Evolutionary conservation across 2,113 vertebrate genomes (phyloP).

Genomic region (Patagioenas fasciata): DNA sequence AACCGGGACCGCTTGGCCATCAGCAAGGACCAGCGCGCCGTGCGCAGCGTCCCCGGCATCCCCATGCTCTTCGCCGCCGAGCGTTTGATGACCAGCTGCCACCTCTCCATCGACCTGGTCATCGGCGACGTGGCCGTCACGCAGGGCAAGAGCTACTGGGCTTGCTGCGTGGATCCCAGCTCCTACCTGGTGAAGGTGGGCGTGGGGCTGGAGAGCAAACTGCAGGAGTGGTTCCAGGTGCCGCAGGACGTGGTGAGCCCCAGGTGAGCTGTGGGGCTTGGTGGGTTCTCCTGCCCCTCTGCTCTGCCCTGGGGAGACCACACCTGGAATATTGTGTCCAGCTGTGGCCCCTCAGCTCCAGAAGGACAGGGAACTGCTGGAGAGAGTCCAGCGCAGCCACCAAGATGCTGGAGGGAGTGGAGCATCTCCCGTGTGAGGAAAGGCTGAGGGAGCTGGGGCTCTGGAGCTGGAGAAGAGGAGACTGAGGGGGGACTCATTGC

Average conservation of each 20-base stretch:
- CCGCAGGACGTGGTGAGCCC: slow-evolving; percentile 77
- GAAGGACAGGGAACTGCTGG: no score
- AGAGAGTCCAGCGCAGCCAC: no score
- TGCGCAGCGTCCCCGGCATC: slow-evolving; percentile 90
- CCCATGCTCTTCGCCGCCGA: slow-evolving; percentile 86
- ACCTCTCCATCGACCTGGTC: slow-evolving; percentile 91
- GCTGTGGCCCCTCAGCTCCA: no score
- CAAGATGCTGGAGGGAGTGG: no score
- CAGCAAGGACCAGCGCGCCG: slow-evolving; percentile 91
- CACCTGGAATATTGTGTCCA: no score
- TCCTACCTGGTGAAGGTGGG: slow-evolving; percentile 97
- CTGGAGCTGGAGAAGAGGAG: no score
- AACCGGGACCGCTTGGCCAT: slow-evolving; percentile 90
- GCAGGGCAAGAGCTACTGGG: slow-evolving; percentile 96
- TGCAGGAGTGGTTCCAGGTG: slow-evolving; percentile 95
- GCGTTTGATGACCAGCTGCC: slow-evolving; percentile 90
- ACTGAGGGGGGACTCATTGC: no score
- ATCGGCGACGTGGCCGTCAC: slow-evolving; percentile 88
- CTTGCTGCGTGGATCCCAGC: slow-evolving; percentile 92
- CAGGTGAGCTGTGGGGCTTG: no score
- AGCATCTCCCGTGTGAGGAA: no score
- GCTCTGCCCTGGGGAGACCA: no score
- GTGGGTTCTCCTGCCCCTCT: no score
- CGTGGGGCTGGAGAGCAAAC: slow-evolving; percentile 90
- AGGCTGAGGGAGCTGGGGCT: no score